Base-by-base conservation (phyloP, 2,888 invertebrate species). In the Stictocephala bisonia region DNA sequence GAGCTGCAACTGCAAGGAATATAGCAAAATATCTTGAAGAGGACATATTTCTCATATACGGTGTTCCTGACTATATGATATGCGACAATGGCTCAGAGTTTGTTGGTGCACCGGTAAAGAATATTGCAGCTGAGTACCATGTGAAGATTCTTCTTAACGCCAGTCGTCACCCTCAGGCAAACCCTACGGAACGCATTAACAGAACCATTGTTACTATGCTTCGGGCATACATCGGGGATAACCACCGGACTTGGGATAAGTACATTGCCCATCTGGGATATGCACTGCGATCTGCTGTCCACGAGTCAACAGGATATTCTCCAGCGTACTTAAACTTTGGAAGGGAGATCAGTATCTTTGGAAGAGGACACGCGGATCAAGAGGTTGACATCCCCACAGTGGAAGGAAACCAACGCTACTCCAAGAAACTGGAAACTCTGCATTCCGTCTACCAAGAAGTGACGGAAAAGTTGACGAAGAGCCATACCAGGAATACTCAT, bases 151-250 rank as follows among this genome's bases (percentile, higher is more conserved):
- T 76, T 2, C 48, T 70, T 1, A 81, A 80, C 0, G 80, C 82
- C 2, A 77, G 76, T 6, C 78, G 82, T 58, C 24, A 80, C 3
- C 78, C 80, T 0, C 82, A 83, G 35, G 80, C 79, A 3, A 83
- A 83, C 71, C 81, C 82, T 0, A 81, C 81, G 0, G 83, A 83
- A 74, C 29, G 82, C 9, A 74, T 79, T 0, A 83, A 82, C 70
- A 60, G 78, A 18, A 79, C 79, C 0, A 35, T 82, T 0, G 80
- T 81, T 58, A 82, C 81, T 0, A 82, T 83, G 80, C 79, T 83
- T 0, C 76, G 80, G 0, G 75, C 81, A 24, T 82, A 77, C 40
- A 79, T 81, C 3, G 74, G 76, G 0, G 51, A 73, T 0, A 75
- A 81, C 40, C 82, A 83, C 18, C 64, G 74, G 0, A 35, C 72